Evolutionary conservation across 2,888 invertebrate species (phyloP).

Genomic region (Leuctra nigra): DNA sequence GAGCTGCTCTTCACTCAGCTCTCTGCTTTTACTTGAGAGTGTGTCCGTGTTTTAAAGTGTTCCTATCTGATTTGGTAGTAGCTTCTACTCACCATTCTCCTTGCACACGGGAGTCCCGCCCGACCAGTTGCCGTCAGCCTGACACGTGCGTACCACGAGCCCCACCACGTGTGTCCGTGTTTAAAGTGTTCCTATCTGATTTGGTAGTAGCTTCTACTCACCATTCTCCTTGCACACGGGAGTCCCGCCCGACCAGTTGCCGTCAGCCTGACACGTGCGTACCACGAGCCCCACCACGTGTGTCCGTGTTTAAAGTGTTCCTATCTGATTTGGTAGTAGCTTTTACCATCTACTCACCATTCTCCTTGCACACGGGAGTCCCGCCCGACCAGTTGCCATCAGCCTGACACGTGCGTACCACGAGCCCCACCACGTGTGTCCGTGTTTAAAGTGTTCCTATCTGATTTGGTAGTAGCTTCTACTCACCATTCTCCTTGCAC

Average conservation of each 20-base stretch:
- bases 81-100: constrained; percentile 59
- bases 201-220: constrained; percentile 45
- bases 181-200: no score
- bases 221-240: constrained; percentile 83
- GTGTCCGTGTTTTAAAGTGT: no score
- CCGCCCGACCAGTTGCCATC: constrained; percentile 87
- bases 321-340: no score
- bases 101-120: constrained; percentile 78
- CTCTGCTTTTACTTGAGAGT: no score
- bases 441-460: no score
- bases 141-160: constrained; percentile 76
- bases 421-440: constrained; percentile 79
- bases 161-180: constrained; percentile 86
- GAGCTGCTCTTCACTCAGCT: no score
- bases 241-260: constrained; percentile 78
- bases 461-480: no score
- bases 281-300: constrained; percentile 81
- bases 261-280: constrained; percentile 87
- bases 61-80: no score
- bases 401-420: constrained; percentile 83
- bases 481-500: constrained; percentile 76
- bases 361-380: constrained; percentile 78
- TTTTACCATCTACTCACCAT: no score
- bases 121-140: constrained; percentile 89
- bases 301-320: no score